Conservation (phyloP, 2,113 vertebrate genomes). For the Camelus bactrianus region DNA sequence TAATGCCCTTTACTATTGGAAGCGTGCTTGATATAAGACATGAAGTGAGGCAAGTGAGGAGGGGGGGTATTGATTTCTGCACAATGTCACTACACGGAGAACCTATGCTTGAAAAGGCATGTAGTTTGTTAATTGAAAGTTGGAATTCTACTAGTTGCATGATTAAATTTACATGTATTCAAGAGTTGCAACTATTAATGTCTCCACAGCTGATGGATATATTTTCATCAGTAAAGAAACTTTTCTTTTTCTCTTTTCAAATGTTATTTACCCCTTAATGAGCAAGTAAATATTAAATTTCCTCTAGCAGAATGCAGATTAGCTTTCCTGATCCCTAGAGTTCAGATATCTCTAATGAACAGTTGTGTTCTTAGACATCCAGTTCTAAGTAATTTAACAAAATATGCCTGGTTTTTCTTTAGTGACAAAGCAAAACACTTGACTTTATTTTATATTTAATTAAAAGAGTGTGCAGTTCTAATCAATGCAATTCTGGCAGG, state of each 20-base stretch:
- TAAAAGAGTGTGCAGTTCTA: background rate
- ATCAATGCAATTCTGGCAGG: background rate
- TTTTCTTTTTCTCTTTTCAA: background rate
- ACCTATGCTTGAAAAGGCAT: slow-evolving; percentile 55
- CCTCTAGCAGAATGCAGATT: background rate
- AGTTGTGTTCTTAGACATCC: background rate
- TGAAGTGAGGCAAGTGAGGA: slow-evolving; percentile 42
- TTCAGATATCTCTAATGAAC: background rate
- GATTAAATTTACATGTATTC: slow-evolving; percentile 62
- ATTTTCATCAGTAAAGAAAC: slow-evolving; percentile 31
- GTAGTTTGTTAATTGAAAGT: slow-evolving; percentile 79
- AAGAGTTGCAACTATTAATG: background rate
- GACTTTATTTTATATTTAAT: slow-evolving; percentile 27
- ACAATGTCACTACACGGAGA: background rate
- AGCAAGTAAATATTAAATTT: slow-evolving; percentile 2
- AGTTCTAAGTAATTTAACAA: background rate
- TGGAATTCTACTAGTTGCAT: slow-evolving; percentile 72
- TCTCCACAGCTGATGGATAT: background rate
- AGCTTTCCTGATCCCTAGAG: slow-evolving; percentile 10
- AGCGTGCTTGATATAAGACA: slow-evolving; percentile 51
- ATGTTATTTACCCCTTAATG: slow-evolving; percentile 59
- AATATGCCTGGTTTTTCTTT: slow-evolving; percentile 21
- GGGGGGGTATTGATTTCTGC: slow-evolving; percentile 66
- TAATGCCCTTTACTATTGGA: slow-evolving; percentile 28
- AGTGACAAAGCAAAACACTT: background rate